phyloP scores from a whole-genome alignment of 2,888 invertebrate species.

The Panorpa germanica region DNA sequence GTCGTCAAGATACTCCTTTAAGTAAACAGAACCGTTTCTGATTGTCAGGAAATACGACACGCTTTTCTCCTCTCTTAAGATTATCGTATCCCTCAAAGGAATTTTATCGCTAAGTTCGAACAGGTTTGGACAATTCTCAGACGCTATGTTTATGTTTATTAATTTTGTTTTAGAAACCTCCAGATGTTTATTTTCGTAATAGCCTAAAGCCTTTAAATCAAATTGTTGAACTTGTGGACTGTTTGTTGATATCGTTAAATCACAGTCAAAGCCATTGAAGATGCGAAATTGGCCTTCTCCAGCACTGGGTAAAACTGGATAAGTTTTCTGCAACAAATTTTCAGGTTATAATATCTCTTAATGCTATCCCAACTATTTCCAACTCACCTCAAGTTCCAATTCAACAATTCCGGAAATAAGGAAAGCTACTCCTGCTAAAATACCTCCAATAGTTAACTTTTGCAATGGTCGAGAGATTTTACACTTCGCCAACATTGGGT shows the following conservation, averaged over 20 bases:
- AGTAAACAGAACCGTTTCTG: no score
- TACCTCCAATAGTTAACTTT: constrained; percentile 49
- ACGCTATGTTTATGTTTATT: no score
- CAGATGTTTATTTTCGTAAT: constrained; percentile 27
- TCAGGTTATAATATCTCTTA: no score
- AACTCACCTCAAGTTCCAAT: constrained; percentile 48
- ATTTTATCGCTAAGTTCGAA: no score
- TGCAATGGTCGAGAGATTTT: constrained; percentile 21
- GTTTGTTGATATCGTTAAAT: constrained; percentile 23
- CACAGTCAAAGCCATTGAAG: constrained; percentile 46
- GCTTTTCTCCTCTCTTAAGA: no score
- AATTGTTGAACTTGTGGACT: constrained; percentile 14
- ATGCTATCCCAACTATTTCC: no score
- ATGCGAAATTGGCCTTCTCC: constrained; percentile 45
- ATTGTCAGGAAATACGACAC: no score
- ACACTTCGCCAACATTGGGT: constrained; percentile 18
- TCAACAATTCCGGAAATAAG: constrained; percentile 69
- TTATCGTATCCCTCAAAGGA: no score
- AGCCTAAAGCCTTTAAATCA: constrained; percentile 21
- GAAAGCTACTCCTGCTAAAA: constrained; percentile 69
- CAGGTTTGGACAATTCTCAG: no score
- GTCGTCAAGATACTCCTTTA: constrained; percentile 14
- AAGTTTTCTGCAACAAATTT: constrained; percentile 30
- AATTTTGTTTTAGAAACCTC: constrained; percentile 15
- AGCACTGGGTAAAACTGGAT: constrained; percentile 32